Percentiles rank a stretch among this genome's conserved stretches.
Evolutionary conservation across 2,113 vertebrate species (phyloP).

Genomic region (Rattus rattus): DNA sequence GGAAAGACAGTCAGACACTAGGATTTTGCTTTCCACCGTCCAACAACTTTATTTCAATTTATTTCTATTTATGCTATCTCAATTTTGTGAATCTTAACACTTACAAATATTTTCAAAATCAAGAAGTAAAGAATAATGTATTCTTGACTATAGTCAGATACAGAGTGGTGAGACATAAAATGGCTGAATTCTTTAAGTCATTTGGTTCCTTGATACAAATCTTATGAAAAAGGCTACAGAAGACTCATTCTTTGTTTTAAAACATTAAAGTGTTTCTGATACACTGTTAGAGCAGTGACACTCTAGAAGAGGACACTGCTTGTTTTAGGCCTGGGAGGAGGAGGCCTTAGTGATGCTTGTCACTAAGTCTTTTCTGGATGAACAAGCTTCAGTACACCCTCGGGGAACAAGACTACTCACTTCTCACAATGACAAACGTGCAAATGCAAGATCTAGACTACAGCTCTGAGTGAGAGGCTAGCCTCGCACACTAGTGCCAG

Average conservation of each 20-base stretch:
- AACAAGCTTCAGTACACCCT: constrained; percentile 66
- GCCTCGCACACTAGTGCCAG: not conserved
- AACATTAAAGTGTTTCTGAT: constrained; percentile 41
- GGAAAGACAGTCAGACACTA: too few species aligned
- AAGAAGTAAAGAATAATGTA: constrained; percentile 18
- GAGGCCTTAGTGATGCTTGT: constrained; percentile 48
- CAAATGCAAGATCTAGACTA: not conserved
- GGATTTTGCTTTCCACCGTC: too few species aligned
- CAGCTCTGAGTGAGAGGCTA: not conserved
- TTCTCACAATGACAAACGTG: constrained; percentile 20
- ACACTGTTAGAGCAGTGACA: not conserved
- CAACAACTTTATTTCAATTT: not conserved
- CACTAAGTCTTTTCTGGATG: constrained; percentile 66
- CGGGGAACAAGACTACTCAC: constrained; percentile 34
- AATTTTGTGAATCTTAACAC: constrained; percentile 40
- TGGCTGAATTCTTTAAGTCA: not conserved
- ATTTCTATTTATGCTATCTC: not conserved
- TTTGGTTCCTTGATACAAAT: constrained; percentile 45
- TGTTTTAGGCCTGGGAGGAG: constrained; percentile 40
- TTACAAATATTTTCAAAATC: not conserved
- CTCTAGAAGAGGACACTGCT: not conserved
- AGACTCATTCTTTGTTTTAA: constrained; percentile 17
- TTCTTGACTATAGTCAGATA: not conserved
- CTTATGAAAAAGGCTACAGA: constrained; percentile 4
- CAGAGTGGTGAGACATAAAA: not conserved